Evolutionary conservation across 2,888 invertebrate species (phyloP).

Genomic region (Junonia oenone): DNA sequence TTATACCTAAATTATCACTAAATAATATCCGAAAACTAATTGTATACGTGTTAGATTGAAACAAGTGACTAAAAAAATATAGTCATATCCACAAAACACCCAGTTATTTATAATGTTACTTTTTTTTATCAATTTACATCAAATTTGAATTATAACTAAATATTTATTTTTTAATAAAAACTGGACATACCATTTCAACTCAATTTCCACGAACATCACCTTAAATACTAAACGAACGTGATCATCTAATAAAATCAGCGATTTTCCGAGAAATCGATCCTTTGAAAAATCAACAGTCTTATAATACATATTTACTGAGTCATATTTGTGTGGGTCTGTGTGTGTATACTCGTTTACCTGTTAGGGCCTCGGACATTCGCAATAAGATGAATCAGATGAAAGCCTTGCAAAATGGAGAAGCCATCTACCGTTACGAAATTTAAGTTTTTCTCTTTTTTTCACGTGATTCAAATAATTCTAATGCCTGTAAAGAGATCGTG

Average conservation of each 20-base stretch:
- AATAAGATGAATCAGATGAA: constrained; percentile 51
- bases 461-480: neutral
- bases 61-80: too few relatives aligned
- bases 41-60: too few relatives aligned
- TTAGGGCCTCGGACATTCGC: constrained; percentile 50
- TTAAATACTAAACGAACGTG: neutral
- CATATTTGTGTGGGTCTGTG: constrained; percentile 30
- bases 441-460: neutral
- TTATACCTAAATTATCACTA: too few relatives aligned
- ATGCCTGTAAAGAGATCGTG: too few relatives aligned
- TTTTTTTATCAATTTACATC: neutral
- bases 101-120: neutral
- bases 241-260: neutral
- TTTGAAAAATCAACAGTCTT: neutral
- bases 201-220: too few relatives aligned
- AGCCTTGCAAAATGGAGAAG: constrained; percentile 5
- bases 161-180: too few relatives aligned
- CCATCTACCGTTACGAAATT: constrained; percentile 18
- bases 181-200: too few relatives aligned
- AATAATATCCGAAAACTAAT: too few relatives aligned
- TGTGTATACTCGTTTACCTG: constrained; percentile 52
- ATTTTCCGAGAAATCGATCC: neutral
- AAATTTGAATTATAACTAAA: too few relatives aligned
- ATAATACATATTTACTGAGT: neutral
- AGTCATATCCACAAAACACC: too few relatives aligned